Evolutionary conservation across 2,888 invertebrate genomes (phyloP), one percentile per base, ranked within the genome.

Genomic region (Pyrrhia umbra): DNA sequence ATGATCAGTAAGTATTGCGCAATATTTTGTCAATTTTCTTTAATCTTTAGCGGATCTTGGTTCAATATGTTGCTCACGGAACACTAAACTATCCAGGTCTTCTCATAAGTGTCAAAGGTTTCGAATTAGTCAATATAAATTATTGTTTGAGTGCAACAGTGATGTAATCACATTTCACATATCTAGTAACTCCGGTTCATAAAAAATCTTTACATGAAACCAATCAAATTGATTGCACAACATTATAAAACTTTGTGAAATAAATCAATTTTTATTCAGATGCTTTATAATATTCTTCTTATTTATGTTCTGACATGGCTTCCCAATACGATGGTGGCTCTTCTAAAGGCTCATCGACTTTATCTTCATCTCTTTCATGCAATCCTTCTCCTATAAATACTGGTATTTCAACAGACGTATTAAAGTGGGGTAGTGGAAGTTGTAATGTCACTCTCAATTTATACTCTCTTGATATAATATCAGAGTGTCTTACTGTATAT

Each of bases 401-500:
- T 2, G 73, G 73, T n/a, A 75, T 37, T 40, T 74, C 64, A 20
- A 58, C 15, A 18, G 27, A 58, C 0, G 16, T 55, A 46, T 75
- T 74, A 37, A 49, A 30, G 49, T 74, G 75, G 1, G 64, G 73
- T 0, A 39, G 1, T 2, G 69, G 73, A 15, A 75, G 20, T 9
- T 40, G 55, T 16, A 75, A 8, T 15, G 75, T 74, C 1, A 74
- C 40, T 49, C 43, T 58, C 9, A 75, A 13, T 2, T 10, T 52
- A 21, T 52, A 74, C n/a, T 69, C 70, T 34, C 69, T 60, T 8
- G 37, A 39, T 15, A 74, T 51, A 30, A n/a, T 20, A 1, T 51
- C 61, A 0, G 70, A 75, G 16, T 75, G 20, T 43, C 64, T 70
- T 8, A 75, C 49, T 18, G 75, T 69, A 13, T 43, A 64, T 5